Conservation (phyloP, 2,888 invertebrate genomes). For the Caenorhabditis uteleia region DNA sequence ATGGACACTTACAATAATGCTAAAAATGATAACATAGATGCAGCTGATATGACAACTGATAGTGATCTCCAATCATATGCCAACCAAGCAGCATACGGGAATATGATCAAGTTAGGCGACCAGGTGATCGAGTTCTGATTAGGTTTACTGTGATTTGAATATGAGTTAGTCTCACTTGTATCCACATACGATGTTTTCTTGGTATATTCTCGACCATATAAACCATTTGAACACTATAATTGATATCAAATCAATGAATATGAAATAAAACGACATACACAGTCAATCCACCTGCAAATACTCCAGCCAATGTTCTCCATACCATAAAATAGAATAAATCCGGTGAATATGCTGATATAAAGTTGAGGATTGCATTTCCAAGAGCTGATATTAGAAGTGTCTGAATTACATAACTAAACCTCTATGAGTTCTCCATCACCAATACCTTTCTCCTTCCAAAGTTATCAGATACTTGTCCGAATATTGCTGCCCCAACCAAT, state of each 20-base stretch:
- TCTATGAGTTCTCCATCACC: no score
- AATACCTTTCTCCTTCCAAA: slow-evolving; percentile 48
- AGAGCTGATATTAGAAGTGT: slow-evolving; percentile 25
- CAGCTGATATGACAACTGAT: slow-evolving; percentile 14
- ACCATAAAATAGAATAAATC: slow-evolving; percentile 26
- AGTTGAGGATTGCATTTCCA: slow-evolving; percentile 24
- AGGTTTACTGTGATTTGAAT: no score
- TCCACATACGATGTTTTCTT: slow-evolving; percentile 59
- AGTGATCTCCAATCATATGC: slow-evolving; percentile 29
- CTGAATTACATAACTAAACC: slow-evolving; percentile 4
- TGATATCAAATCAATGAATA: background rate
- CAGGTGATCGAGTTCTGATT: slow-evolving; percentile 47
- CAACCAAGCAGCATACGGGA: slow-evolving; percentile 54
- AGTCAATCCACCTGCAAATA: slow-evolving; percentile 38
- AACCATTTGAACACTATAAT: slow-evolving; percentile 53
- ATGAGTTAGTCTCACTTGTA: slow-evolving; percentile 31
- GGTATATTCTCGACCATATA: slow-evolving; percentile 65
- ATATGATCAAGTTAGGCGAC: slow-evolving; percentile 64
- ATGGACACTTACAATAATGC: slow-evolving; percentile 19
- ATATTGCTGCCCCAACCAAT: slow-evolving; percentile 54
- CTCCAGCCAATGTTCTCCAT: slow-evolving; percentile 28
- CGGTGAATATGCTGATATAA: slow-evolving; percentile 23
- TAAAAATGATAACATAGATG: slow-evolving; percentile 19
- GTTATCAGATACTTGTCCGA: slow-evolving; percentile 58
- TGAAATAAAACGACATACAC: slow-evolving; percentile 26